Evolutionary conservation across 2,888 invertebrate genomes (phyloP).

Genomic region (Andrena bucephala): DNA sequence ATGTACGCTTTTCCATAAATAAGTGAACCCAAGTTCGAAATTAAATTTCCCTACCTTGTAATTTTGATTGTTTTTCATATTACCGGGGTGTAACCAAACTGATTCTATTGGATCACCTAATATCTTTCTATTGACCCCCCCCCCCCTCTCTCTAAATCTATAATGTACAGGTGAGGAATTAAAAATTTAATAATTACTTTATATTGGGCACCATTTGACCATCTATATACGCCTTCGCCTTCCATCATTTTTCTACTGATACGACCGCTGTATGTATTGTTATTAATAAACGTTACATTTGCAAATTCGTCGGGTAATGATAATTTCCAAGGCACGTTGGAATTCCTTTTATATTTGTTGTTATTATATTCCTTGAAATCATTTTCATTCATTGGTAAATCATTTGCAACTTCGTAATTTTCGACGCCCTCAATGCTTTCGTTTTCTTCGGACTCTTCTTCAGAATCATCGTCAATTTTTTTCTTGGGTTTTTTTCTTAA

Average conservation of each 20-base stretch:
- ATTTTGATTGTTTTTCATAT: too few species aligned
- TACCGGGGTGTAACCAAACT: too few species aligned
- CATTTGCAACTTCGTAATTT: conserved; percentile 6
- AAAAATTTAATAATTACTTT: conserved; percentile 50
- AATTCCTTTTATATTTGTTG: neutral
- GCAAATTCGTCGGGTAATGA: conserved; percentile 84
- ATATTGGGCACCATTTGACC: conserved; percentile 87
- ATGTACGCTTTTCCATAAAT: too few species aligned
- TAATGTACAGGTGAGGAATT: too few species aligned
- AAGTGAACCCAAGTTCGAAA: too few species aligned
- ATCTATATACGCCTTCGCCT: conserved; percentile 87
- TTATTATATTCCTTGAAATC: neutral
- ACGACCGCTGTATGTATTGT: conserved; percentile 87
- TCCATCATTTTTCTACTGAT: conserved; percentile 87
- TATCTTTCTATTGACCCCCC: too few species aligned
- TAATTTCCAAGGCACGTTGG: conserved; percentile 53
- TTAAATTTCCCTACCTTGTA: too few species aligned
- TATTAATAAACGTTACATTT: conserved; percentile 86
- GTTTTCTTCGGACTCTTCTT: conserved; percentile 6
- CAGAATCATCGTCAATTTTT: conserved; percentile 13
- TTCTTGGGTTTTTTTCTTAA: conserved; percentile 45
- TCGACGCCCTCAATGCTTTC: neutral
- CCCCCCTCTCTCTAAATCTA: too few species aligned
- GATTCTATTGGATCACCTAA: too few species aligned
- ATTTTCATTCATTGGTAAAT: neutral